phyloP scores from a whole-genome alignment of 2,888 invertebrate species.

The Cactoblastis cactorum region DNA sequence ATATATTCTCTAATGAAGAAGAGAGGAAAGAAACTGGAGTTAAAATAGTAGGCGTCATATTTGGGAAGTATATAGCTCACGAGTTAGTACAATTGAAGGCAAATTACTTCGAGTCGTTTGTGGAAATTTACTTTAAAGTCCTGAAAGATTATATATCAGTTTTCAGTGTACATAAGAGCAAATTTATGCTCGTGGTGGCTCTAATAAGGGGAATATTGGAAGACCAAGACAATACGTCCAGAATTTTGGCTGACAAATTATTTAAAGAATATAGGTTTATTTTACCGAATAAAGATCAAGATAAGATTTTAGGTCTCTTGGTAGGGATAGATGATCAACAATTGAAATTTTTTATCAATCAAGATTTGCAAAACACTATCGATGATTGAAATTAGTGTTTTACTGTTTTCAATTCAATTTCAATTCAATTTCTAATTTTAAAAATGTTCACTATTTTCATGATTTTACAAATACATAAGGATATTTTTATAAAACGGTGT shows the following conservation, averaged over 20 bases:
- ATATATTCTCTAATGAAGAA: conserved; percentile 32
- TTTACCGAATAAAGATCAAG: neutral
- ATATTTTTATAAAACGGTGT: no score
- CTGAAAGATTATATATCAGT: conserved; percentile 29
- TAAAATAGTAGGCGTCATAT: conserved; percentile 38
- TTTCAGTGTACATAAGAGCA: conserved; percentile 12
- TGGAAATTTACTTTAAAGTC: conserved; percentile 34
- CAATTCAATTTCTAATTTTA: no score
- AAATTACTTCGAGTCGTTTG: conserved; percentile 42
- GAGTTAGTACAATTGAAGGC: conserved; percentile 35
- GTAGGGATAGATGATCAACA: neutral
- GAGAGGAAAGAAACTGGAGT: conserved; percentile 31
- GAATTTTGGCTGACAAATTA: neutral
- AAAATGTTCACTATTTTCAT: no score
- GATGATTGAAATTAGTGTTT: no score
- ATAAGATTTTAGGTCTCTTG: neutral
- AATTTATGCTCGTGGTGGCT: neutral
- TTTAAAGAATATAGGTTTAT: neutral
- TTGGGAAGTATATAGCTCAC: no score
- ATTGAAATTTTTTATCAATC: conserved; percentile 10
- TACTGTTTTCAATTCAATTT: no score
- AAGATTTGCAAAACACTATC: neutral
- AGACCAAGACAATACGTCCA: neutral
- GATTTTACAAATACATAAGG: no score
- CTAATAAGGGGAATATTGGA: conserved; percentile 1